Conservation (phyloP, 2,888 invertebrate species). For the Melolontha melolontha region DNA sequence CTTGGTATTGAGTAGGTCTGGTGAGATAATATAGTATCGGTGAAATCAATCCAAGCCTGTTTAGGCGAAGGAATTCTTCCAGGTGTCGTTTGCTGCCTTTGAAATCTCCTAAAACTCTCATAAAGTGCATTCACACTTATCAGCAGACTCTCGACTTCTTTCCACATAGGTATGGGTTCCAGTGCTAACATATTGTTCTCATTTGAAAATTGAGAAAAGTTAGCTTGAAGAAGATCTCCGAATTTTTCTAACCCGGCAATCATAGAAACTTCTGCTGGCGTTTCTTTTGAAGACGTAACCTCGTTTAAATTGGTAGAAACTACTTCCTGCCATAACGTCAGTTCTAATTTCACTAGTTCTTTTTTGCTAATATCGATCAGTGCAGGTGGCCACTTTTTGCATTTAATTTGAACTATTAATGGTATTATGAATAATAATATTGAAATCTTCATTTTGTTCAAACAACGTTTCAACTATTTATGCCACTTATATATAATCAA, state of each 20-base stretch:
- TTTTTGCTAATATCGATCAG: slow-evolving; percentile 72
- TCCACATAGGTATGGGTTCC: slow-evolving; percentile 74
- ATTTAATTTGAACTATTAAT: not conserved
- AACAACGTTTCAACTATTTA: not conserved
- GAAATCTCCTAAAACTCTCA: slow-evolving; percentile 74
- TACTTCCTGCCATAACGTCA: slow-evolving; percentile 62
- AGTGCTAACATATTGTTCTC: slow-evolving; percentile 50
- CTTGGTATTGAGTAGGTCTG: slow-evolving; percentile 70
- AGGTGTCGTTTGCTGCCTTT: slow-evolving; percentile 62
- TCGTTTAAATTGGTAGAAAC: slow-evolving; percentile 50
- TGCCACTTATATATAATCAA: not conserved
- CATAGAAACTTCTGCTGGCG: slow-evolving; percentile 68
- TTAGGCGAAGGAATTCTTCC: slow-evolving; percentile 63
- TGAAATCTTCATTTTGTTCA: slow-evolving; percentile 11
- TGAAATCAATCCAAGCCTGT: slow-evolving; percentile 73
- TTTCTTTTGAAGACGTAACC: slow-evolving; percentile 47
- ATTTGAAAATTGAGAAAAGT: slow-evolving; percentile 54
- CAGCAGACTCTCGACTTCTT: slow-evolving; percentile 71
- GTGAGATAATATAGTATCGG: slow-evolving; percentile 75
- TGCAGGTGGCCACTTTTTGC: slow-evolving; percentile 17
- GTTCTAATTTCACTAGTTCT: slow-evolving; percentile 71
- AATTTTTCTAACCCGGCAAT: slow-evolving; percentile 71
- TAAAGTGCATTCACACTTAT: slow-evolving; percentile 75
- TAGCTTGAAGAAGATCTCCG: slow-evolving; percentile 67
- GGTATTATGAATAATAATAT: not conserved